Evolutionary conservation across 1,140 invertebrate species (phyloP).

Genomic region (Elysia chlorotica): DNA sequence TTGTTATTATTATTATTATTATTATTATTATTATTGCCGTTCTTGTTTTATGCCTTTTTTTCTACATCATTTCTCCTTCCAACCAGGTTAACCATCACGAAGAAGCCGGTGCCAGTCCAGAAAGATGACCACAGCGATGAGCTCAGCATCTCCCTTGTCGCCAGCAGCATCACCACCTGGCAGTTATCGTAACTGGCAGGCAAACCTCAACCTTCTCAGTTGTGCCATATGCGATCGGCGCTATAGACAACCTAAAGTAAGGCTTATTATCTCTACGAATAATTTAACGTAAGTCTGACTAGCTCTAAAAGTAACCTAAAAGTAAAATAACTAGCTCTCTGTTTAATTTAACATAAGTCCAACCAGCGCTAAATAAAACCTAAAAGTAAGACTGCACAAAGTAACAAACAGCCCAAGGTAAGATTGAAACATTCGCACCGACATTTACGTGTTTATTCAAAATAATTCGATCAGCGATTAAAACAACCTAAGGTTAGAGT

Average conservation of each 20-base stretch:
- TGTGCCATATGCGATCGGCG: slow-evolving; percentile 68
- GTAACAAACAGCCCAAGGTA: too few relatives aligned
- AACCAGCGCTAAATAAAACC: too few relatives aligned
- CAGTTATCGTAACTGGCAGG: not conserved
- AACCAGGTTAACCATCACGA: not conserved
- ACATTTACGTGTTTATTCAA: too few relatives aligned
- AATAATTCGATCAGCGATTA: too few relatives aligned
- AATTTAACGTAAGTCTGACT: not conserved
- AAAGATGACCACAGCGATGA: not conserved
- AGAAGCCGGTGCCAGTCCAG: not conserved
- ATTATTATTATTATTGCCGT: not conserved
- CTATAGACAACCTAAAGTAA: slow-evolving; percentile 9
- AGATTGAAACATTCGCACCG: too few relatives aligned
- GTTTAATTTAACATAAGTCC: too few relatives aligned
- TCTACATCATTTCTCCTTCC: too few relatives aligned
- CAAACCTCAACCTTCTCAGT: slow-evolving; percentile 58
- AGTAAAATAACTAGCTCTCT: not conserved
- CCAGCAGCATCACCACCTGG: too few relatives aligned
- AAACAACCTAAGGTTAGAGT: too few relatives aligned
- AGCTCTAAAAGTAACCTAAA: not conserved
- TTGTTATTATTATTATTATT: too few relatives aligned
- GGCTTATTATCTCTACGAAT: not conserved
- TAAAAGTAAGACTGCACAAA: too few relatives aligned
- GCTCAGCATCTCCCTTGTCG: not conserved
- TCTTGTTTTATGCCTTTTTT: not conserved